Evolutionary conservation across 2,797 vertebrate genomes (phyloP), one percentile per base, ranked within the genome.

Genomic region (Girardinus metallicus): DNA sequence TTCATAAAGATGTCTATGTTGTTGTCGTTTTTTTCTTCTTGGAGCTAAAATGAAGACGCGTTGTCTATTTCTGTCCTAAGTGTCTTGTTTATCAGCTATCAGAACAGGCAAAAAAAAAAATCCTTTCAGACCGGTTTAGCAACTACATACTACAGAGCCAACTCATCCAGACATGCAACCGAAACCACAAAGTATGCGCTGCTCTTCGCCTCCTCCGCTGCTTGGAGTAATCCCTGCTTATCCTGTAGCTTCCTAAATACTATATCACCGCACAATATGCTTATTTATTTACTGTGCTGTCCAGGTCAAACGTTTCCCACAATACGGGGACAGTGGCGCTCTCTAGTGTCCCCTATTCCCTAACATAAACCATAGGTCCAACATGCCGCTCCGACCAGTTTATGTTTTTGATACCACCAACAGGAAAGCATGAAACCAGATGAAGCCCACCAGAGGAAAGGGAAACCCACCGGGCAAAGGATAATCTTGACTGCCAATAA

Each of bases 331-430:
- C 90, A 93, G 93, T 95, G 94, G 94, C 95, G 94, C 94, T 93
- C 94, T 95, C 95, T 95, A 95, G 95, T 95, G 94, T 94, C 93
- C 89, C 93, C 88, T 44, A 83, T 80, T 92, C 90, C 75, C 87
- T 93, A 86, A 89, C 88, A 93, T 91, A 88, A 93, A 94, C 70
- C 91, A 74, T 5, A 44, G 83, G 78, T 89, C 79, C 89, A 86
- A 87, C 88, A 87, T 80, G 82, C 36, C 78, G 82, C 80, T 91
- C 34, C 80, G 12, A 90, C 79, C 85, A 80, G 89, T 72, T 91
- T 83, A 83, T 60, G 84, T 47, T 86, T 88, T 77, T 86, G 84
- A 91, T 83, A 85, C 76, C 18, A 81, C 72, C 81, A 86, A 93
- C 85, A 85, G 8, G 57, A 83, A 79, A 77, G 11, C 2, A 5